These are phyloP conservation scores for Neogale vison DNA, from an alignment of 2,113 vertebrate genomes.

Conservation along the genomic window DNA sequence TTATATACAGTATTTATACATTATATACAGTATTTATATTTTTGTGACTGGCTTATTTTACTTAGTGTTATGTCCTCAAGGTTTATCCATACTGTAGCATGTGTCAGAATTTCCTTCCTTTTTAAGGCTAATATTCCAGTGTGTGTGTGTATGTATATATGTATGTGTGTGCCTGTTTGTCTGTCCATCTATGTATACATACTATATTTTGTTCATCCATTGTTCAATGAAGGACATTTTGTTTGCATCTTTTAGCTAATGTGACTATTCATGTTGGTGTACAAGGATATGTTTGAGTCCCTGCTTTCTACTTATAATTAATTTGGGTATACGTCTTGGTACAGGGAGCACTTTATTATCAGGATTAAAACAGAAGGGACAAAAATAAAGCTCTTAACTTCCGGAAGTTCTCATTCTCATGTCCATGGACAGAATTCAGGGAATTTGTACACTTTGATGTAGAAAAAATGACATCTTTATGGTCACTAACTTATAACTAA, in stretches of 20 bases:
- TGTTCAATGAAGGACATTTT: neutral
- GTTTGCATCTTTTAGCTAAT: neutral
- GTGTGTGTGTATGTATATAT: fast-evolving
- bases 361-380: neutral
- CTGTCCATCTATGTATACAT: fast-evolving
- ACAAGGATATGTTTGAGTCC: neutral
- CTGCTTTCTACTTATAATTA: neutral
- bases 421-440: neutral
- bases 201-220: neutral
- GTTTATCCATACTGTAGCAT: neutral
- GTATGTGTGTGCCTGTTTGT: neutral
- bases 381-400: neutral
- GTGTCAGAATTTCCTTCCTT: neutral
- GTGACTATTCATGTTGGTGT: too few relatives aligned
- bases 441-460: neutral
- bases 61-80: neutral
- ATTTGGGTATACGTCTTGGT: neutral
- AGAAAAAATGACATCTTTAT: neutral
- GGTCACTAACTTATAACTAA: neutral
- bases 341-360: neutral
- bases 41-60: neutral
- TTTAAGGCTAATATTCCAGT: neutral
- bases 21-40: neutral
- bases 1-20: neutral
- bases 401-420: neutral